These are phyloP conservation scores for Sphenopsis melanotis DNA, from an alignment of 2,797 vertebrate genomes.

Conservation along the genomic window DNA sequence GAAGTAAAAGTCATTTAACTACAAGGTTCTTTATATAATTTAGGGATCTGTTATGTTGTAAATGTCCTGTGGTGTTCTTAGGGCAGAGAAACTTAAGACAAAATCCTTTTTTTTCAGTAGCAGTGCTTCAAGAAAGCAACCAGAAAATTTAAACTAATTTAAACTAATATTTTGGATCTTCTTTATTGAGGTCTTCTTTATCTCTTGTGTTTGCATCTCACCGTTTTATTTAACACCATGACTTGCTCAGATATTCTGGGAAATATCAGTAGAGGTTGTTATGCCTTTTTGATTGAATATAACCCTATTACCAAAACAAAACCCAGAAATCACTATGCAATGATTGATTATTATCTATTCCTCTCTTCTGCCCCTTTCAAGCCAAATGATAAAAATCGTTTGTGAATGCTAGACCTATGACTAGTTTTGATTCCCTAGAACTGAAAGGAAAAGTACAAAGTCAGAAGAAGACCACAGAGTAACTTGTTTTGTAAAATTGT, in stretches of 20 bases:
- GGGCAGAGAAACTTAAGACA: not conserved
- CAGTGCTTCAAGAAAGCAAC: not conserved
- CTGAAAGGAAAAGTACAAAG: not conserved
- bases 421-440: not conserved
- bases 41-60: not conserved
- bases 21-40: not conserved
- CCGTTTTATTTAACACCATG: not conserved
- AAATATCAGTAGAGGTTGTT: not conserved
- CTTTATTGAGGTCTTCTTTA: not conserved
- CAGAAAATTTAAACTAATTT: not conserved
- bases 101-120: not conserved
- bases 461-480: not conserved
- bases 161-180: too few relatives aligned
- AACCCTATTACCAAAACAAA: not conserved
- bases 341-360: not conserved
- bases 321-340: not conserved
- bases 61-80: not conserved
- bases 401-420: rapidly evolving
- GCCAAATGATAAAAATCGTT: not conserved
- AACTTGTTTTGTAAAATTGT: not conserved
- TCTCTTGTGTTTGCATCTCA: not conserved
- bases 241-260: not conserved
- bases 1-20: not conserved
- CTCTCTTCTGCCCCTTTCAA: not conserved
- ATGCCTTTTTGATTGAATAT: not conserved